Conservation (phyloP, 1,140 invertebrate genomes). For the Magallana ariakensis region DNA sequence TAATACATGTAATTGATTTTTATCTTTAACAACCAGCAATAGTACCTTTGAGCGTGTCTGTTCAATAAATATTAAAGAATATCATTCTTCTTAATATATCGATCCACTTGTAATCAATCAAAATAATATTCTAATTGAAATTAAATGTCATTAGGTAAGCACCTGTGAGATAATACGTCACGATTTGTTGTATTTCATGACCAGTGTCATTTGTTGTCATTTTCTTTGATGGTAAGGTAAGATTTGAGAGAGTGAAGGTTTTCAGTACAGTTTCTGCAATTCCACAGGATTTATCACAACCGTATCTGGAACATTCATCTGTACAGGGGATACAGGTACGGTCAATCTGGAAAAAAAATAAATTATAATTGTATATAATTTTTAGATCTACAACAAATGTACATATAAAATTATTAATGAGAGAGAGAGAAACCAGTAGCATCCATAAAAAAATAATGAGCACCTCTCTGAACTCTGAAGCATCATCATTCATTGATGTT, state of each 20-base stretch:
- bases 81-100: too few relatives aligned
- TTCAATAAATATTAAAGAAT: too few relatives aligned
- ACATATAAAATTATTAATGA: neutral
- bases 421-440: neutral
- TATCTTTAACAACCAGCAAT: too few relatives aligned
- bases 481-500: slow-evolving; percentile 16
- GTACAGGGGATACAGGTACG: slow-evolving; percentile 48
- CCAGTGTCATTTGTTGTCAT: slow-evolving; percentile 15
- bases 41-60: too few relatives aligned
- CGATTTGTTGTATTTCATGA: neutral
- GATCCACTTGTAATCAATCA: too few relatives aligned
- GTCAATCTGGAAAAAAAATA: slow-evolving; percentile 34
- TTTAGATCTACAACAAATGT: neutral
- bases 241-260: slow-evolving; percentile 35
- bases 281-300: slow-evolving; percentile 31
- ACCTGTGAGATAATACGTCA: slow-evolving; percentile 55
- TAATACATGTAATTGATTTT: too few relatives aligned
- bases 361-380: neutral
- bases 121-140: too few relatives aligned
- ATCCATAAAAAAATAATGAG: neutral
- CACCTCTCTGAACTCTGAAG: slow-evolving; percentile 33
- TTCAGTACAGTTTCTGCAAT: neutral
- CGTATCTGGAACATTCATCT: slow-evolving; percentile 22
- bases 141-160: too few relatives aligned
- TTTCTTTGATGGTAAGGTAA: slow-evolving; percentile 21